Evolutionary conservation across 2,797 vertebrate species (phyloP), one percentile per base, ranked within the genome.

Genomic region (Gymnoscopelus microlampas): DNA sequence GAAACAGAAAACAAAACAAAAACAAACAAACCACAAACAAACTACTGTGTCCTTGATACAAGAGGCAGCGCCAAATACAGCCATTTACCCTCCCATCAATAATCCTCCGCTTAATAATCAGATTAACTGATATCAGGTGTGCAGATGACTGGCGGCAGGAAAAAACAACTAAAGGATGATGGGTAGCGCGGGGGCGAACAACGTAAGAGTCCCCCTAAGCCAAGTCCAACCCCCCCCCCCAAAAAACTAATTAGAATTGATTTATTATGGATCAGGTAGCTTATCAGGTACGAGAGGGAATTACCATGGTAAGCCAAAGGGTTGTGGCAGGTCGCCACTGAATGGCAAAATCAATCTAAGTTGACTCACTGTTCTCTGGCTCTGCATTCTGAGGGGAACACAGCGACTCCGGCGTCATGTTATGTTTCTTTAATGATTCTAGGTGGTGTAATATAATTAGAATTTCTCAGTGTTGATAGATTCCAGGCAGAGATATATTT

Each of bases 211-310:
- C 92, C 91, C 91, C 92, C 80, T 84, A 83, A 92, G 89, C 84
- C 88, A 89, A 90, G 87, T 59, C 5, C 1, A 13, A 49, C 26
- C 4, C 50, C 47, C 39, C 47, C 26, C 39, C 50, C n/a, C 49
- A 1, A 48, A 81, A 94, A 96, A 92, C 95, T 96, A 98, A 98
- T 98, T 96, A 95, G 90, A 96, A 96, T 96, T 94, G 96, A 97
- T 97, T 96, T 94, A 95, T 95, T 95, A 97, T 95, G 93, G 95
- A 96, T 95, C 94, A 93, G 92, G 90, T 93, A 93, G 91, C 94
- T 98, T 98, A 98, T 98, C 96, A 95, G 93, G 94, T 95, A 89
- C 93, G 92, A 85, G 92, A 92, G 88, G 90, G 94, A 96, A 95
- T 96, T 93, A 94, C 93, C 92, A 93, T 88, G 92, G 92, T 78